These are phyloP conservation scores for Cardiocondyla obscurior DNA, from an alignment of 1,140 invertebrate genomes.

Conservation along the genomic window DNA sequence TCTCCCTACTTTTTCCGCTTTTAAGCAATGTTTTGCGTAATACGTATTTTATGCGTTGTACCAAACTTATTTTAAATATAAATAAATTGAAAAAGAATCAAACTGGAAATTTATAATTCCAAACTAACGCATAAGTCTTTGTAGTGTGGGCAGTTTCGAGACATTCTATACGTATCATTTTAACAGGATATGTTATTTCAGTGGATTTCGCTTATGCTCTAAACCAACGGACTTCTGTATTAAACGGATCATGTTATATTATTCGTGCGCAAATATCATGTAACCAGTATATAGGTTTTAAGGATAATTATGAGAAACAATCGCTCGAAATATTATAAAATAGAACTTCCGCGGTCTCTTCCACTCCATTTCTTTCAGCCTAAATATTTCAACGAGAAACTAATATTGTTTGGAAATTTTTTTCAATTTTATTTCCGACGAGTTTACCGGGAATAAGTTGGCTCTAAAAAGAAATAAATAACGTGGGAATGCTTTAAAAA, in stretches of 20 bases:
- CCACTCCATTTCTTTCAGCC: not conserved
- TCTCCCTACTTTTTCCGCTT: too few species aligned
- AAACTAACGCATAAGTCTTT: slow-evolving; percentile 11
- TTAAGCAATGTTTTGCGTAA: not conserved
- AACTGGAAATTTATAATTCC: not conserved
- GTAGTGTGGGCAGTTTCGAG: not conserved
- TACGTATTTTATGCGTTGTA: not conserved
- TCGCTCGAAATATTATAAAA: not conserved
- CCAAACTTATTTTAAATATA: not conserved
- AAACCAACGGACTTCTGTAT: slow-evolving; percentile 34
- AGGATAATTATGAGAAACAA: slow-evolving; percentile 4
- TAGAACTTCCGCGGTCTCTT: not conserved
- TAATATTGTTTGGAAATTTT: not conserved
- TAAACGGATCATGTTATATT: slow-evolving; percentile 37
- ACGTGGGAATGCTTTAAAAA: not conserved
- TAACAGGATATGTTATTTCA: slow-evolving; percentile 28
- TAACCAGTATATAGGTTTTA: slow-evolving; percentile 19
- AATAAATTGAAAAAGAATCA: slow-evolving; percentile 1
- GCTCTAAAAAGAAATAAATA: not conserved
- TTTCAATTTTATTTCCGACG: not conserved
- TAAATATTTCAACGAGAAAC: not conserved
- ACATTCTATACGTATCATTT: slow-evolving; percentile 15
- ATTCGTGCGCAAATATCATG: slow-evolving; percentile 20
- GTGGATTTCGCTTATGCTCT: slow-evolving; percentile 18
- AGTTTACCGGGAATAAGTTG: not conserved